A percentile compares a stretch with the other conserved stretches of the same genome.
Evolutionary conservation across 1,140 invertebrate species (phyloP).

Genomic region (Hestina assimilis): DNA sequence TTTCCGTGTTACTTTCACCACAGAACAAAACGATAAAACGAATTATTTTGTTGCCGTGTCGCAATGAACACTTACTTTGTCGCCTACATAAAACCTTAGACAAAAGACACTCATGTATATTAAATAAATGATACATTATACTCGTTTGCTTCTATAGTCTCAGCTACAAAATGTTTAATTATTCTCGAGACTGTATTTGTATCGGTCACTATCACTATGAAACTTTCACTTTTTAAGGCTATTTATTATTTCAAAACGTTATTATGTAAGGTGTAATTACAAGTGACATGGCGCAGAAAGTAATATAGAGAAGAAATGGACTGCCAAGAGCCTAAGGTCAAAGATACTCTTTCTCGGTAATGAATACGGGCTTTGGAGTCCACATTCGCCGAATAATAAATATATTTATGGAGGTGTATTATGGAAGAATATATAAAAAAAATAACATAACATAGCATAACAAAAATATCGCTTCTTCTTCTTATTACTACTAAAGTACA

Average conservation of each 20-base stretch:
- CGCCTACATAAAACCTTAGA: background rate
- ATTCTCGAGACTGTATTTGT: slow-evolving; percentile 7
- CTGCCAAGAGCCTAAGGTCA: no score
- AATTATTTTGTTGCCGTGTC: background rate
- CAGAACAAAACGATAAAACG: background rate
- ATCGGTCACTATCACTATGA: slow-evolving; percentile 13
- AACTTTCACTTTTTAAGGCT: slow-evolving; percentile 21
- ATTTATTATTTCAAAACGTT: slow-evolving; percentile 13
- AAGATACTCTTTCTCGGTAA: no score
- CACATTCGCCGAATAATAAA: no score
- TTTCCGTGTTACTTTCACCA: background rate
- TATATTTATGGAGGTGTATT: no score
- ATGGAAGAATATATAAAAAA: no score
- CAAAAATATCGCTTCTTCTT: no score
- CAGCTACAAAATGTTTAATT: slow-evolving; percentile 1
- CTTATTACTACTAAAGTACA: no score
- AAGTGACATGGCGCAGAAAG: no score
- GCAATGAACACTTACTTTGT: background rate
- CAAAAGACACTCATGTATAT: background rate
- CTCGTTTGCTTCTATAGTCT: background rate
- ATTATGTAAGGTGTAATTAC: slow-evolving; percentile 12
- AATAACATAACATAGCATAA: no score
- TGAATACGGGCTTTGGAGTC: no score
- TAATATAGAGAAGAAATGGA: no score
- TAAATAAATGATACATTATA: slow-evolving; percentile 1